A percentile compares a stretch with the other conserved stretches of the same genome.
These are phyloP conservation scores for Oophaga pumilio DNA, from an alignment of 2,113 vertebrate genomes.

Conservation along the genomic window DNA sequence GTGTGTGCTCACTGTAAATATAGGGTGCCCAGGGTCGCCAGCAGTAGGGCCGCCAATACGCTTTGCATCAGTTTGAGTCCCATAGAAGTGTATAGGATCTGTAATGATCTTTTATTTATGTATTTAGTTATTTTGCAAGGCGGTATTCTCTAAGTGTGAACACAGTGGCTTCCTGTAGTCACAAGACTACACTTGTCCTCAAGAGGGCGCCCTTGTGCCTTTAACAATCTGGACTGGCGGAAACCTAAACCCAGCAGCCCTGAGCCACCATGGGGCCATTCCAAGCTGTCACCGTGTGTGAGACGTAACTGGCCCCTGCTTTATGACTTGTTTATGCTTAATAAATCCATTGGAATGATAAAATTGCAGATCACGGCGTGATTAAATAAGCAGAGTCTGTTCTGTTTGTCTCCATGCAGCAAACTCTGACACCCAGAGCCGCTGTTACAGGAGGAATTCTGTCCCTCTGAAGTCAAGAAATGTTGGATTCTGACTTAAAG, in stretches of 20 bases:
- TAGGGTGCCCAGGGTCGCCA: too few species aligned
- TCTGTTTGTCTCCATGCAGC: slow-evolving; percentile 12
- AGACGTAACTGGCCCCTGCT: slow-evolving; percentile 27
- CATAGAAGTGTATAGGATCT: background rate
- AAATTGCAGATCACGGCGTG: slow-evolving; percentile 34
- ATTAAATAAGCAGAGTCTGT: slow-evolving; percentile 36
- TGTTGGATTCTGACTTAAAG: background rate
- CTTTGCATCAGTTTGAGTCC: background rate
- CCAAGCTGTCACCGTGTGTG: slow-evolving; percentile 4
- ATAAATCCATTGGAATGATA: slow-evolving; percentile 48
- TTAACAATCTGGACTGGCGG: background rate
- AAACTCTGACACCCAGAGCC: slow-evolving; percentile 3
- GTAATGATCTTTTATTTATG: too few species aligned
- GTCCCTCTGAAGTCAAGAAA: background rate
- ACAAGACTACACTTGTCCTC: background rate
- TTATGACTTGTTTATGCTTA: slow-evolving; percentile 42
- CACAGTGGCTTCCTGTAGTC: background rate
- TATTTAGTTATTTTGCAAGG: background rate
- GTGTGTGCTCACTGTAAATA: background rate
- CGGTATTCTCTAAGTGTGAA: background rate
- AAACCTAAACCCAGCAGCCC: background rate
- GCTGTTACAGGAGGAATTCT: background rate
- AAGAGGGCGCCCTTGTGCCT: background rate
- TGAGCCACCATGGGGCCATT: background rate
- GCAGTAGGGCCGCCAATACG: background rate